These are phyloP conservation scores for Seriola aureovittata DNA, from an alignment of 2,113 vertebrate species.

Conservation along the genomic window DNA sequence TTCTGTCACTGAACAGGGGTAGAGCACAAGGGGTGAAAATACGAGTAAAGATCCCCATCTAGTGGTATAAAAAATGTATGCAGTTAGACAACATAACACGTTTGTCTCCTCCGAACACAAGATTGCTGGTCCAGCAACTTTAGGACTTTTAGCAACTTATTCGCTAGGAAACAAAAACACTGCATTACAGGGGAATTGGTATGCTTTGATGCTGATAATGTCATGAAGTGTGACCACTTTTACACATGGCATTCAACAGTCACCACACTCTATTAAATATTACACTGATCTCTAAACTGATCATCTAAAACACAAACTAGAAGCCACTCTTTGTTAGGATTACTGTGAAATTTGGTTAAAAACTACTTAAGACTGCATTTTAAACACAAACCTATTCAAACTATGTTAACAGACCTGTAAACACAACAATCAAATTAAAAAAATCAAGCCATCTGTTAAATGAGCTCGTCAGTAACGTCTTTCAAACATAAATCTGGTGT, in stretches of 20 bases:
- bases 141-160: background rate
- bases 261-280: too few relatives aligned
- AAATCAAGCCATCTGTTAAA: background rate
- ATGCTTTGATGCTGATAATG: background rate
- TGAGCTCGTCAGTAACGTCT: background rate
- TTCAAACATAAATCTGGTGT: background rate
- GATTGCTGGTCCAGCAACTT: background rate
- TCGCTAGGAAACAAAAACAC: background rate
- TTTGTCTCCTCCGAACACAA: background rate
- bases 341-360: background rate
- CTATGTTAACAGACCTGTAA: background rate
- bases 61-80: constrained; percentile 51
- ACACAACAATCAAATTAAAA: background rate
- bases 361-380: background rate
- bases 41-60: constrained; percentile 62
- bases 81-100: background rate
- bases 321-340: background rate
- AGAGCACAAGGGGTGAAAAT: background rate
- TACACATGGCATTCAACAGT: background rate
- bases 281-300: background rate
- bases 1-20: background rate
- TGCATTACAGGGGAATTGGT: background rate
- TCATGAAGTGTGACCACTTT: background rate
- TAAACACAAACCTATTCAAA: background rate
- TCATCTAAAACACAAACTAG: background rate